These are phyloP conservation scores for Paratilapia polleni DNA, from an alignment of 2,113 vertebrate genomes.

Conservation along the genomic window DNA sequence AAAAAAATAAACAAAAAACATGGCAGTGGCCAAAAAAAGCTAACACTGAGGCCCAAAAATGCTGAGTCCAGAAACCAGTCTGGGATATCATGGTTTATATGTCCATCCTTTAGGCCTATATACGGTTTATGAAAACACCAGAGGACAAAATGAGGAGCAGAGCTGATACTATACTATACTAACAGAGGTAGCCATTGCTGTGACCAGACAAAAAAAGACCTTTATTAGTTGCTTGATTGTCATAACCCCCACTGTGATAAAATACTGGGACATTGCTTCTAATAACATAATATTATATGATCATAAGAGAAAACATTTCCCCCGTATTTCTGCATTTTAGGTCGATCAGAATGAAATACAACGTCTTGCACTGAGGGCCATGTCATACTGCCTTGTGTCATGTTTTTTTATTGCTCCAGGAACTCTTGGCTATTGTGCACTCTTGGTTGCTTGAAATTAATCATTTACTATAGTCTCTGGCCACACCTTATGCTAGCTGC, in stretches of 20 bases:
- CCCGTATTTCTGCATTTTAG: not conserved
- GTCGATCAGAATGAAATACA: fast-evolving
- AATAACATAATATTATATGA: not conserved
- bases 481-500: constrained; percentile 7
- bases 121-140: too few relatives aligned
- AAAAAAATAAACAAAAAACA: too few relatives aligned
- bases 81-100: too few relatives aligned
- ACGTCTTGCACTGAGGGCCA: not conserved
- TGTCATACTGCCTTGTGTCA: not conserved
- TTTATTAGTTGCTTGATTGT: not conserved
- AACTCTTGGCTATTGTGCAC: not conserved
- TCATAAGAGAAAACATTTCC: not conserved
- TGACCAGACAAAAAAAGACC: not conserved
- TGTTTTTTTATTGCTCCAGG: constrained; percentile 12
- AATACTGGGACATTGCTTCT: fast-evolving
- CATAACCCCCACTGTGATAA: not conserved
- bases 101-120: too few relatives aligned
- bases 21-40: too few relatives aligned
- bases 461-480: not conserved
- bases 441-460: constrained; percentile 27
- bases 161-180: not conserved
- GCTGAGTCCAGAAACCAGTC: too few relatives aligned
- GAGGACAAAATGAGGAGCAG: too few relatives aligned
- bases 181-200: not conserved
- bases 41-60: too few relatives aligned